phyloP scores from a whole-genome alignment of 2,113 vertebrate species.

The Amphilophus citrinellus region DNA sequence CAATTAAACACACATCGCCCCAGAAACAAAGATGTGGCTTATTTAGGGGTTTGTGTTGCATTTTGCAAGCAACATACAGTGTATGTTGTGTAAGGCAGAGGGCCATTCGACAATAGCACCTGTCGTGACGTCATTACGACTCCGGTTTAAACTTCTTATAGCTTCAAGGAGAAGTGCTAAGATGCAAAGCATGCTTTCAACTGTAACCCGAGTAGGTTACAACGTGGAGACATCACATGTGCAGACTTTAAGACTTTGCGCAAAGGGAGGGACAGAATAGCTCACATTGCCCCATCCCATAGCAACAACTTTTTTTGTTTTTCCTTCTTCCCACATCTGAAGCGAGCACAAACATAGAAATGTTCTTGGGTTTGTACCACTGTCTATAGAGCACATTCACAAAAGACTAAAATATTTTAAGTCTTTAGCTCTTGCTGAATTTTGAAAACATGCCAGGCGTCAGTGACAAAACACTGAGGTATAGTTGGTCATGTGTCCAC shows the following conservation, averaged over 20 bases:
- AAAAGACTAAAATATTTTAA: neutral
- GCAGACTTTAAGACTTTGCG: slow-evolving; percentile 56
- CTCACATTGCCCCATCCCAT: slow-evolving; percentile 35
- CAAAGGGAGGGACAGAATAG: slow-evolving; percentile 56
- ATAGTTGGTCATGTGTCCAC: neutral
- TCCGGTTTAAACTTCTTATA: slow-evolving; percentile 34
- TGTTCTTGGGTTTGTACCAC: neutral
- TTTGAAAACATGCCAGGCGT: neutral
- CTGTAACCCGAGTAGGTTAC: slow-evolving; percentile 77
- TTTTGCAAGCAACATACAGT: neutral
- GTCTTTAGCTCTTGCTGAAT: neutral
- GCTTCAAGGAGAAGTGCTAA: slow-evolving; percentile 64
- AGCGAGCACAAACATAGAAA: neutral
- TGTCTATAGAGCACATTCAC: neutral
- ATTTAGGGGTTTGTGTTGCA: slow-evolving; percentile 10
- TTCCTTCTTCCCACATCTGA: neutral
- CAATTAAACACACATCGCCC: neutral
- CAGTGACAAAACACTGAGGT: neutral
- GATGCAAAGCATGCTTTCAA: slow-evolving; percentile 60
- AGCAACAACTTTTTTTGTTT: slow-evolving; percentile 44
- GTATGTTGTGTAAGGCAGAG: slow-evolving; percentile 4
- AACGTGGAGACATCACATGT: slow-evolving; percentile 54
- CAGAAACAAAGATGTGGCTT: neutral
- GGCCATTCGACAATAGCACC: slow-evolving; percentile 27
- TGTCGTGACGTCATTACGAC: slow-evolving; percentile 61